phyloP scores from a whole-genome alignment of 64 coral and sea anemone species.

The Dendrophyllia cribrosa region DNA sequence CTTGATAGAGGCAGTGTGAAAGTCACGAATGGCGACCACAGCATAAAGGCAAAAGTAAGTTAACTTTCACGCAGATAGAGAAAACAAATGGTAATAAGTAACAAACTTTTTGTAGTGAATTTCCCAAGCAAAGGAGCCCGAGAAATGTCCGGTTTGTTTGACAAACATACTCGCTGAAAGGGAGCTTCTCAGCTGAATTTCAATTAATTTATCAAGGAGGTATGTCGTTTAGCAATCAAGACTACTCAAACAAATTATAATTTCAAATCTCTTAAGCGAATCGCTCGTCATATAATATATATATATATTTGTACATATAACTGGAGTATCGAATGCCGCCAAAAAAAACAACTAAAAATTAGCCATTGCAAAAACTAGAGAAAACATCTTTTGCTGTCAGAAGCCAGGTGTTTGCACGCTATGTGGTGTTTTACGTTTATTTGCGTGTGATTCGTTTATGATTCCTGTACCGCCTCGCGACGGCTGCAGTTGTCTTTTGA shows the following conservation, averaged over 20 bases:
- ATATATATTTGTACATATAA: neutral
- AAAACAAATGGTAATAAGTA: neutral
- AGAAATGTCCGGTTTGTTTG: constrained; percentile 1
- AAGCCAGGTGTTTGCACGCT: too few relatives aligned
- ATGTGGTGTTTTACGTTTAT: too few relatives aligned
- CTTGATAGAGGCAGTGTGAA: neutral
- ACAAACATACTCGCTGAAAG: neutral
- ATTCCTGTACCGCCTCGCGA: too few relatives aligned
- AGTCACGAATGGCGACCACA: neutral
- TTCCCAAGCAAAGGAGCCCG: neutral
- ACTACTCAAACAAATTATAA: constrained; percentile 16
- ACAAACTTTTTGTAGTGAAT: neutral
- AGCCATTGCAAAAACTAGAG: neutral
- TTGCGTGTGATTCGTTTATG: too few relatives aligned
- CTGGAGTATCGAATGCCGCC: neutral
- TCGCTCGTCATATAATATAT: neutral
- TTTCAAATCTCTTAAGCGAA: neutral
- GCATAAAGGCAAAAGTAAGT: neutral
- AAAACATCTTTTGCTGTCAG: too few relatives aligned
- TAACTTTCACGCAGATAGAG: neutral
- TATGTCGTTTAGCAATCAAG: neutral
- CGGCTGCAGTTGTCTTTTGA: too few relatives aligned
- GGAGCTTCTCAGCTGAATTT: constrained; percentile 20
- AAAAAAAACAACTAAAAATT: neutral
- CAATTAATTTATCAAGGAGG: constrained; percentile 10